Conservation (phyloP, 2,888 invertebrate species). For the Limnephilus marmoratus region DNA sequence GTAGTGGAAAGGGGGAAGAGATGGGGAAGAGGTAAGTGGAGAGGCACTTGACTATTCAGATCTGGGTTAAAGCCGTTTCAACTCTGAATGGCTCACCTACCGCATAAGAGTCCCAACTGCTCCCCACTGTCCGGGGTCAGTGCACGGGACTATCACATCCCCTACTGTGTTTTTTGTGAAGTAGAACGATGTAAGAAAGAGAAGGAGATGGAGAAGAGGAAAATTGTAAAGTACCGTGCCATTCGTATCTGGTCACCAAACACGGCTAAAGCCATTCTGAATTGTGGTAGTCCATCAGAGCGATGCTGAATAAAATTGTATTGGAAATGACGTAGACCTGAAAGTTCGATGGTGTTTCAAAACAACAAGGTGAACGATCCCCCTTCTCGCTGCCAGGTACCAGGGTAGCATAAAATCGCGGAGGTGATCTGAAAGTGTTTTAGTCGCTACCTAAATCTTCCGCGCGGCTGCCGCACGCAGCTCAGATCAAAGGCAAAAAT, state of each 20-base stretch:
- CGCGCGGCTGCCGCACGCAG: conserved; percentile 29
- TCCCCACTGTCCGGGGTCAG: background rate
- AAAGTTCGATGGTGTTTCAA: background rate
- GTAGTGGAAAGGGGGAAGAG: too few relatives aligned
- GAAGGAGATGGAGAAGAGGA: background rate
- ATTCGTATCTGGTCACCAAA: background rate
- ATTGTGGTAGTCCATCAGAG: too few relatives aligned
- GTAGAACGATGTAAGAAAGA: background rate
- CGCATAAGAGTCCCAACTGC: too few relatives aligned
- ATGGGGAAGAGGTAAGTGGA: too few relatives aligned
- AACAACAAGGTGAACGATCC: background rate
- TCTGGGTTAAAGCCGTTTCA: too few relatives aligned
- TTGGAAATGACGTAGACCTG: too few relatives aligned
- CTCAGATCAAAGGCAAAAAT: conserved; percentile 34
- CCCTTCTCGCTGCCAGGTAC: conserved; percentile 9
- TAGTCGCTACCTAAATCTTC: background rate
- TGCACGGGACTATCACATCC: too few relatives aligned
- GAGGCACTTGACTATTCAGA: too few relatives aligned
- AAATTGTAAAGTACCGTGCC: background rate
- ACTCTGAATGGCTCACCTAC: too few relatives aligned
- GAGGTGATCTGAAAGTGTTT: conserved; percentile 37
- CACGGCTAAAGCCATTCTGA: too few relatives aligned
- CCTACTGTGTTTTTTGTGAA: too few relatives aligned
- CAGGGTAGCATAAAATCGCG: background rate
- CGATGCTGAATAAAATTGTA: too few relatives aligned